These are phyloP conservation scores for Chelonoidis abingdonii DNA, from an alignment of 2,113 vertebrate genomes.

Conservation along the genomic window DNA sequence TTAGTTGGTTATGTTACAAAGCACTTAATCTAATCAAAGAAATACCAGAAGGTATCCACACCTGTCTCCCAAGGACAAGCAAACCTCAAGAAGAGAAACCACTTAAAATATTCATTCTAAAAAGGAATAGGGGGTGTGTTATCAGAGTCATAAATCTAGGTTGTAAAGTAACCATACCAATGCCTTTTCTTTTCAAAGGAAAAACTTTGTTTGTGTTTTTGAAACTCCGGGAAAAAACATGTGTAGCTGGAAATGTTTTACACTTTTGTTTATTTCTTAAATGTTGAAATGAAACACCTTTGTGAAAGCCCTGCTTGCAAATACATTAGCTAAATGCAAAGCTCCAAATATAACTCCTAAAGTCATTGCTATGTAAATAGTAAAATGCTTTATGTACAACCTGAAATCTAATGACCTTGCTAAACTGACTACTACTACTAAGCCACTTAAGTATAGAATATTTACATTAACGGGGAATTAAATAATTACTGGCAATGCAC, in stretches of 20 bases:
- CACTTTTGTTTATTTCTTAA: not conserved
- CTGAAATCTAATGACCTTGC: not conserved
- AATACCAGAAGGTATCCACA: not conserved
- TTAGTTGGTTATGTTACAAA: not conserved
- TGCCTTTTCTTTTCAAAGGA: not conserved
- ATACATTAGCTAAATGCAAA: not conserved
- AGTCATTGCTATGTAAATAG: not conserved
- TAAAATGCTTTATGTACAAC: not conserved
- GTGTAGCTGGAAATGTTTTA: not conserved
- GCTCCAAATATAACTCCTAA: not conserved
- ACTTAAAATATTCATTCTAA: not conserved
- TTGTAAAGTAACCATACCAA: not conserved
- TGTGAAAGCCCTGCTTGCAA: not conserved
- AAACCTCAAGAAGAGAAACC: not conserved
- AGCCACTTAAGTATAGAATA: not conserved
- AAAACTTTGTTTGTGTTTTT: not conserved
- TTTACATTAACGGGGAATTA: not conserved
- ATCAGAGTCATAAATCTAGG: not conserved
- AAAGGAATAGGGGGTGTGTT: not conserved
- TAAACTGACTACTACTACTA: not conserved
- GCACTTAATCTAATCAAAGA: not conserved
- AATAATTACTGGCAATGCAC: not conserved
- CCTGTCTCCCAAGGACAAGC: not conserved
- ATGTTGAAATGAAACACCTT: not conserved
- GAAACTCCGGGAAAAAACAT: not conserved